A percentile compares a stretch with the other conserved stretches of the same genome.
Conservation (phyloP, 1,140 invertebrate species). For the Drosophila biarmipes region DNA sequence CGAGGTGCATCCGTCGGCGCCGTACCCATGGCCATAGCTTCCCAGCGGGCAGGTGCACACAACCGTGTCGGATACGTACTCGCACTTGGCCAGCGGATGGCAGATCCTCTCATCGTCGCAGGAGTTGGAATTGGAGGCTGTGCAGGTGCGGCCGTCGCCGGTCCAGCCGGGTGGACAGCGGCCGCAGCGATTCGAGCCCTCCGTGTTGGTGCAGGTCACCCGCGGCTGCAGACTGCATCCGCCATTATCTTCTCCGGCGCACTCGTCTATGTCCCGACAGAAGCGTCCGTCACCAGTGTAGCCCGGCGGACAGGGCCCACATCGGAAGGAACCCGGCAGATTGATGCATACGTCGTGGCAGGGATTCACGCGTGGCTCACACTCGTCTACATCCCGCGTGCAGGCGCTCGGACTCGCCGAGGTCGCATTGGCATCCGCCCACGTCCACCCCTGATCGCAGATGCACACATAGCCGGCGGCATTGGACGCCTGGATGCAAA, state of each 20-base stretch:
- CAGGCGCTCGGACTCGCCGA: slow-evolving; percentile 86
- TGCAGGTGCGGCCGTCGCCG: slow-evolving; percentile 90
- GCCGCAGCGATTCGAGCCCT: slow-evolving; percentile 93
- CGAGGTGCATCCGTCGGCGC: slow-evolving; percentile 56
- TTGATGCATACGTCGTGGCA: slow-evolving; percentile 95
- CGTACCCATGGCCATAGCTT: slow-evolving; percentile 87
- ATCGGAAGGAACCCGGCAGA: slow-evolving; percentile 92
- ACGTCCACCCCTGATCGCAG: slow-evolving; percentile 95
- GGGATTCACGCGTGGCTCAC: slow-evolving; percentile 87
- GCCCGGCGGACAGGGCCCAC: slow-evolving; percentile 92
- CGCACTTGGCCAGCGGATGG: slow-evolving; percentile 89
- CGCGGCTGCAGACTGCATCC: slow-evolving; percentile 94
- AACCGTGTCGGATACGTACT: slow-evolving; percentile 87
- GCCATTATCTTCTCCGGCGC: slow-evolving; percentile 90
- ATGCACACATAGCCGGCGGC: slow-evolving; percentile 89
- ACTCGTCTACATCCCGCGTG: slow-evolving; percentile 93
- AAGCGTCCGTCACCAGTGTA: slow-evolving; percentile 94
- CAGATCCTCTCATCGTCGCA: slow-evolving; percentile 63
- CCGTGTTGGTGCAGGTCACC: slow-evolving; percentile 91
- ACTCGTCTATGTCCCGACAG: slow-evolving; percentile 96
- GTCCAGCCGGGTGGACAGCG: slow-evolving; percentile 93
- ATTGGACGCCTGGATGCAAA: slow-evolving; percentile 88
- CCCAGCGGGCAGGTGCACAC: slow-evolving; percentile 92
- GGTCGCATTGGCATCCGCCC: slow-evolving; percentile 86
- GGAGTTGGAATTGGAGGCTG: slow-evolving; percentile 42